phyloP scores from a whole-genome alignment of 2,888 invertebrate genomes.

The Nomada ferruginata region DNA sequence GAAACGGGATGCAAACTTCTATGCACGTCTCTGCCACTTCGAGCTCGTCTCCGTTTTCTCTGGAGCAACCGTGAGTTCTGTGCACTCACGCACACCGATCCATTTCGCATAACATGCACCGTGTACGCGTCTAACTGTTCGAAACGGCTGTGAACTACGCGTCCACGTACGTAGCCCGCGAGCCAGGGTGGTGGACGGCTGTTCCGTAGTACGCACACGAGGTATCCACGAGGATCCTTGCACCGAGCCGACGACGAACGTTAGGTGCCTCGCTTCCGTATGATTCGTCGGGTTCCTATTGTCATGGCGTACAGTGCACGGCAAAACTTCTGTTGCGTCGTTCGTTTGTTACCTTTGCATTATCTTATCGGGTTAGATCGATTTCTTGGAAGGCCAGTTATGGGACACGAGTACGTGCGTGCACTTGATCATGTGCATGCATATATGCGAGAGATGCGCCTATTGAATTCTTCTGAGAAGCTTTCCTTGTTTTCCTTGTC shows the following conservation, averaged over 20 bases:
- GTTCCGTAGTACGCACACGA: constrained; percentile 16
- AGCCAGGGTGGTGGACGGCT: neutral
- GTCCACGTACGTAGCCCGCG: neutral
- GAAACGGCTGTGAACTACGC: constrained; percentile 8
- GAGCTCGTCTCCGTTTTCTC: neutral
- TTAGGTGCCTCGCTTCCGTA: constrained; percentile 1
- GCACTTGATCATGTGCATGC: no score
- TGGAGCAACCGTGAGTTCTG: neutral
- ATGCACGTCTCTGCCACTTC: neutral
- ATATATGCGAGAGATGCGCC: no score
- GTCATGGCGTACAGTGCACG: neutral
- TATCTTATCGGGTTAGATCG: neutral
- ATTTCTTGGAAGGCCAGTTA: neutral
- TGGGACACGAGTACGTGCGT: neutral
- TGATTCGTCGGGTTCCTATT: neutral
- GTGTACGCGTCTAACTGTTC: constrained; percentile 1
- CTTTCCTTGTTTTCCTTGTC: no score
- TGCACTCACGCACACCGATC: neutral
- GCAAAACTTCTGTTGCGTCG: neutral
- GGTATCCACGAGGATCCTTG: constrained; percentile 5
- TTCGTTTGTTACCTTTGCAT: neutral
- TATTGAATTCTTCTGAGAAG: no score
- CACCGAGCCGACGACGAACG: neutral
- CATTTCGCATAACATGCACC: neutral
- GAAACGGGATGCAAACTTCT: neutral